Evolutionary conservation across 2,113 vertebrate species (phyloP).

Genomic region (Aix galericulata): DNA sequence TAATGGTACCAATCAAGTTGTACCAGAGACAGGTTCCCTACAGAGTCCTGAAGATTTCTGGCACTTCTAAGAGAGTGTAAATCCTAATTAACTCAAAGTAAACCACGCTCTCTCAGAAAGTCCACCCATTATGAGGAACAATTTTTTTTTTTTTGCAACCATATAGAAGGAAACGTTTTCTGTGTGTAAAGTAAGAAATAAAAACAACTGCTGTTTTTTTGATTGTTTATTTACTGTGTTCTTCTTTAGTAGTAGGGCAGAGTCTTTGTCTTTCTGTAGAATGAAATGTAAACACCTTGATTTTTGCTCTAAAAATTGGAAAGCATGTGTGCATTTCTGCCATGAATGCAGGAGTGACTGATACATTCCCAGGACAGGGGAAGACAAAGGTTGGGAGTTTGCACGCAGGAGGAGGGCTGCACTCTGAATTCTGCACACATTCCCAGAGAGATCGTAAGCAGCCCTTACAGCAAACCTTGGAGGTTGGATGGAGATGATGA

Average conservation of each 20-base stretch:
- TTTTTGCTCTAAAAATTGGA: background rate
- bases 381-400: background rate
- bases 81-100: conserved; percentile 46
- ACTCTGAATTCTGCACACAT: background rate
- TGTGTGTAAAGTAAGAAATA: background rate
- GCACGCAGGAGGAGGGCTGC: background rate
- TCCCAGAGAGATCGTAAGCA: background rate
- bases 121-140: background rate
- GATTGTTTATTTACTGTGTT: background rate
- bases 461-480: background rate
- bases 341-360: background rate
- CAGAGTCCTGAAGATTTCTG: conserved; percentile 29
- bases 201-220: background rate
- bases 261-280: background rate
- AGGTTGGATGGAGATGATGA: background rate
- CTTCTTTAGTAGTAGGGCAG: background rate
- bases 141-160: background rate
- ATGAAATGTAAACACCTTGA: background rate
- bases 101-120: background rate
- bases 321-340: background rate
- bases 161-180: background rate
- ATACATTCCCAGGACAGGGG: background rate
- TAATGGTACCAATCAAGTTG: conserved; percentile 44
- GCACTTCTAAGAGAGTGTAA: conserved; percentile 41
- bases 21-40: conserved; percentile 31